Evolutionary conservation across 30 jellyfish, hydroid and myxozoan species (phyloP).

Genomic region (Catostylus mosaicus): DNA sequence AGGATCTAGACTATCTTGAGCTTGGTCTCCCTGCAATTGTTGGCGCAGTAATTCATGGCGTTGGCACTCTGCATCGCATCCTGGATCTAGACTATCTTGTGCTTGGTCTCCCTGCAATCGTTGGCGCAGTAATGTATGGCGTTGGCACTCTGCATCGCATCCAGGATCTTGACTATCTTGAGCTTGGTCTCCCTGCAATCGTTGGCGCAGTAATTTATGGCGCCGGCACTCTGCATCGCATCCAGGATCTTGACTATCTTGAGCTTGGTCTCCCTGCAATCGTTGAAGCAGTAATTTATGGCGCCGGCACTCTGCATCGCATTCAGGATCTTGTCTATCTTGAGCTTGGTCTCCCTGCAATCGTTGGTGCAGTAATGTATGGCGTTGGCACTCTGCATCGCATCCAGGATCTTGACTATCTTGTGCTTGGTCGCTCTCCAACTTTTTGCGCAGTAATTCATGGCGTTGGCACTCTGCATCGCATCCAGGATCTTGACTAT

Average conservation of each 20-base stretch:
- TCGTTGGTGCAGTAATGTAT: too few species aligned
- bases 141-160: conserved; percentile 5
- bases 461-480: conserved; percentile 3
- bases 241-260: too few species aligned
- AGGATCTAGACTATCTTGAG: neutral
- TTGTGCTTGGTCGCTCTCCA: too few species aligned
- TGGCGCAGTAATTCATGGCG: too few species aligned
- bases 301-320: neutral
- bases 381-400: too few species aligned
- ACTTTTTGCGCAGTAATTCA: neutral
- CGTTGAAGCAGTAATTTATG: neutral
- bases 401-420: too few species aligned
- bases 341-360: neutral
- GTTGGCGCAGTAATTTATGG: too few species aligned
- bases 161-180: neutral
- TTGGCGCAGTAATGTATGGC: neutral
- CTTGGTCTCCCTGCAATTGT: neutral
- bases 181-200: neutral
- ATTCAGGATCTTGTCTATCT: neutral
- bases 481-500: neutral
- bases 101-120: neutral
- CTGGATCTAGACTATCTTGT: too few species aligned
- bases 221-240: too few species aligned
- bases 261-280: neutral
- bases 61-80: too few species aligned